Conservation (phyloP, 1,140 invertebrate species). For the Drosophila bocki region DNA sequence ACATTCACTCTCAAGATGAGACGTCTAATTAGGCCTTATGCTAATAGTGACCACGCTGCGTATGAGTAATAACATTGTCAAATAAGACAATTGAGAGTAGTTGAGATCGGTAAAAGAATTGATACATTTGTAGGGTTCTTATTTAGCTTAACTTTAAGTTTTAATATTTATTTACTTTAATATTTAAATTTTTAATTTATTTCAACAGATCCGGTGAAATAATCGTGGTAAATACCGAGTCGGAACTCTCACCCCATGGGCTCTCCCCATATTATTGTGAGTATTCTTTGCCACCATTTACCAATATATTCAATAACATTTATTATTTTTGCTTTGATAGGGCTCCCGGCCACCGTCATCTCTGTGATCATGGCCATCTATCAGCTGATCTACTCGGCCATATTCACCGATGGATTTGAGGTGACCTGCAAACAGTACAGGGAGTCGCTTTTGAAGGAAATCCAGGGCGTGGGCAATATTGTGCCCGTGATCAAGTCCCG, state of each 20-base stretch:
- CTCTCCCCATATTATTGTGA: conserved; percentile 88
- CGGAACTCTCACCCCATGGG: conserved; percentile 85
- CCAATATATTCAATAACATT: neutral
- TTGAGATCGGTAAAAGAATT: neutral
- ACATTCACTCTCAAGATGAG: conserved; percentile 35
- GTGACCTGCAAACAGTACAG: conserved; percentile 89
- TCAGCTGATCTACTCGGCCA: conserved; percentile 87
- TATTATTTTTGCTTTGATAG: conserved; percentile 10
- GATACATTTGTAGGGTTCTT: no score
- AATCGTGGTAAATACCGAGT: conserved; percentile 86
- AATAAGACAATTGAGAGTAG: conserved; percentile 44
- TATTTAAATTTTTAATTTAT: neutral
- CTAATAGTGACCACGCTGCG: conserved; percentile 46
- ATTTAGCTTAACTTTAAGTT: no score
- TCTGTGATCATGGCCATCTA: conserved; percentile 87
- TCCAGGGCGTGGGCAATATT: conserved; percentile 87
- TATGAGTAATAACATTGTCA: conserved; percentile 28
- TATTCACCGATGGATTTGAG: conserved; percentile 89
- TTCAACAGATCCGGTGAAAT: conserved; percentile 86
- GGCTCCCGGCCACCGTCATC: conserved; percentile 86
- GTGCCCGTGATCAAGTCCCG: conserved; percentile 88
- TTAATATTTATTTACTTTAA: conserved; percentile 8
- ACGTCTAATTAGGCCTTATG: conserved; percentile 62
- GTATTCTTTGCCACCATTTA: neutral
- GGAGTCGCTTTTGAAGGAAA: conserved; percentile 87